A percentile compares a stretch with the other conserved stretches of the same genome.
These are phyloP conservation scores for Cryptophagus acutangulus DNA, from an alignment of 2,888 invertebrate species.

Conservation along the genomic window DNA sequence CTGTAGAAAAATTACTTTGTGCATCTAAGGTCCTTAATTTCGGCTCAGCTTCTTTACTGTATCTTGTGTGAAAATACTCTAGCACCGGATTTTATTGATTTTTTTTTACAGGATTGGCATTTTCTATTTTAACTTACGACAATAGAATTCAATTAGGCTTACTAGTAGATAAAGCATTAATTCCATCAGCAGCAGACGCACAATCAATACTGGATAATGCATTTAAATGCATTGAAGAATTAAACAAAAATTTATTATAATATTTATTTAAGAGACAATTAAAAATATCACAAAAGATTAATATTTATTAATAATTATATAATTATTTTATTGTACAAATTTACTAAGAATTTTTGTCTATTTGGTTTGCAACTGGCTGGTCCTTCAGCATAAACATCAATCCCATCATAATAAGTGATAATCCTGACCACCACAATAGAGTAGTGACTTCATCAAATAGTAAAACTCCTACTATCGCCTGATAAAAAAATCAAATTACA, in stretches of 20 bases:
- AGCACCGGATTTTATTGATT: too few species aligned
- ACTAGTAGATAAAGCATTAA: constrained; percentile 10
- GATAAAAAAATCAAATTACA: constrained; percentile 32
- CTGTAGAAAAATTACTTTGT: too few species aligned
- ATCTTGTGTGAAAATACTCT: too few species aligned
- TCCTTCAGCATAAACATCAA: constrained; percentile 58
- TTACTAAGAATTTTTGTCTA: not conserved
- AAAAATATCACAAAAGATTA: too few species aligned
- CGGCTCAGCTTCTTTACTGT: too few species aligned
- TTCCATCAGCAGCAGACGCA: constrained; percentile 9
- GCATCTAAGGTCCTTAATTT: too few species aligned
- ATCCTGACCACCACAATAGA: constrained; percentile 67
- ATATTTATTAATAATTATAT: not conserved
- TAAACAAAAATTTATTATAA: constrained; percentile 4
- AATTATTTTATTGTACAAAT: not conserved
- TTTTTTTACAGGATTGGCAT: constrained; percentile 49
- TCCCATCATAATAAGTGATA: constrained; percentile 64
- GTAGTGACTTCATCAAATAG: constrained; percentile 68
- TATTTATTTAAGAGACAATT: too few species aligned
- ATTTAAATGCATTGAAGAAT: constrained; percentile 4
- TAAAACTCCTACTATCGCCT: constrained; percentile 68
- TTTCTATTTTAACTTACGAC: constrained; percentile 51
- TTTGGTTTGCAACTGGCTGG: not conserved
- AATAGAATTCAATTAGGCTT: constrained; percentile 10
- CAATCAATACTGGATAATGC: constrained; percentile 9